Conservation (phyloP, 2,113 vertebrate genomes). For the Mus pahari region DNA sequence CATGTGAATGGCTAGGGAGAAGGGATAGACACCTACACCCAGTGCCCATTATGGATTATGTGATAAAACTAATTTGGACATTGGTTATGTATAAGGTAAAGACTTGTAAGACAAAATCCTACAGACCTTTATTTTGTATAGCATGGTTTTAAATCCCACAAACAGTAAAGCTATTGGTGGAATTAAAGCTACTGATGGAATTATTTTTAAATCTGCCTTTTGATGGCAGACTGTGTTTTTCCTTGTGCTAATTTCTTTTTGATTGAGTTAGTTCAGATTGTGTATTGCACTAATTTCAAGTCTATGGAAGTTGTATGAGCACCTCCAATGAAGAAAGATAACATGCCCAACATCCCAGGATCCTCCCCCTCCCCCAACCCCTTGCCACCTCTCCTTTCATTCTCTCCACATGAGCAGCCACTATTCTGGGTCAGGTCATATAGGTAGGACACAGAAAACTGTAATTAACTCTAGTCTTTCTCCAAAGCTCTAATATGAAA, state of each 20-base stretch:
- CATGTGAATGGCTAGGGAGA: not conserved
- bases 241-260: slow-evolving; percentile 21
- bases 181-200: not conserved
- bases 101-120: slow-evolving; percentile 4
- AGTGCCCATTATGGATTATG: not conserved
- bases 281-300: not conserved
- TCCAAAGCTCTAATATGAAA: not conserved
- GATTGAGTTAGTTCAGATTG: not conserved
- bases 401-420: not conserved
- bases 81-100: slow-evolving; percentile 11
- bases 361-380: too few species aligned
- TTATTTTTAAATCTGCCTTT: slow-evolving; percentile 28
- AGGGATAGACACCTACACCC: not conserved
- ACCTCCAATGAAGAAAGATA: not conserved
- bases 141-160: not conserved
- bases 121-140: not conserved
- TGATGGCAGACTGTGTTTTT: not conserved
- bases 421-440: not conserved
- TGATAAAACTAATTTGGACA: not conserved
- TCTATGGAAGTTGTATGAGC: not conserved
- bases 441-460: not conserved
- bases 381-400: not conserved
- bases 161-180: not conserved
- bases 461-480: not conserved
- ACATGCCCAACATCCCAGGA: not conserved